Evolutionary conservation across 2,113 vertebrate genomes (phyloP), one percentile per base, ranked within the genome.

Genomic region (Cavia porcellus): DNA sequence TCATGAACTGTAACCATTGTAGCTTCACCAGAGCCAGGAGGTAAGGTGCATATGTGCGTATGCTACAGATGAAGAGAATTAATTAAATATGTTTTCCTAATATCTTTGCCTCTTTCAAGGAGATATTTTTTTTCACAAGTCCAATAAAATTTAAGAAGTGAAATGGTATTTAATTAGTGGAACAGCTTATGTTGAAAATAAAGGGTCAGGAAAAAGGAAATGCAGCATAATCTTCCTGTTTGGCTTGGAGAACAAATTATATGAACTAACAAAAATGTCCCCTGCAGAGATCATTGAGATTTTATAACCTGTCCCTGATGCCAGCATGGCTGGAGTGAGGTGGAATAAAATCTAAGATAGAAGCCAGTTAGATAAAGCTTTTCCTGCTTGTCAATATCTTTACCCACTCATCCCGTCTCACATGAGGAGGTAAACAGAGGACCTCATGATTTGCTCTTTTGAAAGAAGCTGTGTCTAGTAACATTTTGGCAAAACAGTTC

Each of bases 401-500:
- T 75, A 96, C 89, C 38, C 25, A 89, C 45, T 92, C 59, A 25
- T 13, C 38, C 35, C 45, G 7, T 80, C 28, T 35, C 14, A 89
- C 4, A 77, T 17, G 52, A 17, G 81, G 32, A 70, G 5, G 11
- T 32, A 20, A 80, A 59, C 81, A 92, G 94, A 96, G 90, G 7
- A 20, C 35, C 79, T 79, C 95, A 93, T 77, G 45, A 88, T 64
- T 96, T 89, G 14, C 12, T 92, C 52, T 91, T 97, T 97, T 94
- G 77, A 96, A 97, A 95, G 42, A 90, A 82, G 80, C 45, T 86
- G 25, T 50, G 61, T n/a, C 92, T 96, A 24, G 79, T 93, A 97
- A 90, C 22, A 92, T 84, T 97, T 97, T 62, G 85, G 28, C 92
- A 45, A 96, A 96, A 97, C 7, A 15, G 28, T 97, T 15, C 92